Conservation (phyloP, 2,797 vertebrate species). For the Sebastes steindachneri region DNA sequence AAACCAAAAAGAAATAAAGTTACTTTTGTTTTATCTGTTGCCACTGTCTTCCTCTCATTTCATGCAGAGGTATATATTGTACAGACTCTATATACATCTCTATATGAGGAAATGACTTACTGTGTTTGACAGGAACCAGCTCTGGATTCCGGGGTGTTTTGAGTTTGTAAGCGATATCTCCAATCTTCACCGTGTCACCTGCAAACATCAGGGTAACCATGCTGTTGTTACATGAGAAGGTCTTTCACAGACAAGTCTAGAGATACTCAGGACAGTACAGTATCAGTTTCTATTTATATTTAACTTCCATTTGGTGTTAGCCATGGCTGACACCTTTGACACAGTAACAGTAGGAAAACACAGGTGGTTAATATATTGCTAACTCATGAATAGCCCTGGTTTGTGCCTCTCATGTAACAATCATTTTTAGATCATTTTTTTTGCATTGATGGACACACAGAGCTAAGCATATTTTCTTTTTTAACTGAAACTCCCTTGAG, state of each 20-base stretch:
- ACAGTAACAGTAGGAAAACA: background rate
- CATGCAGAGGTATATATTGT: background rate
- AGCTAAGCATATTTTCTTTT: too few relatives aligned
- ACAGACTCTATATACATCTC: background rate
- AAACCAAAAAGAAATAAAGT: background rate
- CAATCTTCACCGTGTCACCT: constrained; percentile 94
- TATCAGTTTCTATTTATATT: background rate
- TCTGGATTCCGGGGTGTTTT: constrained; percentile 93
- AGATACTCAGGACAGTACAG: background rate
- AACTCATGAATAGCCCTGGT: background rate
- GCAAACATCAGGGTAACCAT: constrained; percentile 22
- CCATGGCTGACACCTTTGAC: background rate
- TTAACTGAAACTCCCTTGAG: background rate
- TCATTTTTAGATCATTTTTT: background rate
- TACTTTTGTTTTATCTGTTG: background rate
- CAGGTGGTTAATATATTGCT: background rate
- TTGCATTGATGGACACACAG: background rate
- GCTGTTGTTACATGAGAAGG: background rate
- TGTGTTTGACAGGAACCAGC: constrained; percentile 93
- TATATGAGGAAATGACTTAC: constrained; percentile 80
- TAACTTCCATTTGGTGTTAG: background rate
- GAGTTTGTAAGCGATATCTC: constrained; percentile 91
- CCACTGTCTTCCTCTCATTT: background rate
- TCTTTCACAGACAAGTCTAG: background rate
- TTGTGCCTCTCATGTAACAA: background rate